These are phyloP conservation scores for Scarus forsteni DNA, from an alignment of 2,797 vertebrate genomes.

Conservation along the genomic window DNA sequence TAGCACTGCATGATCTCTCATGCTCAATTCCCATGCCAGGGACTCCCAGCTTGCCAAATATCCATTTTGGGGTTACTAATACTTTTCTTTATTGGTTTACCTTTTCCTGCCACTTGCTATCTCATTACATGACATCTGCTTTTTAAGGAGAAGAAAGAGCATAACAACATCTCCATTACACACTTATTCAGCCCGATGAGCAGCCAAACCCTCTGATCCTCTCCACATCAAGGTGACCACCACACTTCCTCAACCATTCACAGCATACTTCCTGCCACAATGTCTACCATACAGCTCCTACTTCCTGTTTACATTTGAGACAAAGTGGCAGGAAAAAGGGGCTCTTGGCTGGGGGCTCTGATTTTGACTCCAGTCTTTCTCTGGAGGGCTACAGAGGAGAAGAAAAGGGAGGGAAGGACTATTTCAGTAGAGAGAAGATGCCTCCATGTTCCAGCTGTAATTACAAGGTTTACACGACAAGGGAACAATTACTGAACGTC, in stretches of 20 bases:
- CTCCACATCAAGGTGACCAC: slow-evolving; percentile 9
- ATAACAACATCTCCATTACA: slow-evolving; percentile 6
- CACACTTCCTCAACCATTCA: slow-evolving; percentile 18
- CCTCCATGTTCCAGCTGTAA: slow-evolving; percentile 54
- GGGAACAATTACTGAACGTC: slow-evolving; percentile 55
- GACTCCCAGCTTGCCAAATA: background rate
- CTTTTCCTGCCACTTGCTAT: background rate
- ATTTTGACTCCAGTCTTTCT: slow-evolving; percentile 17
- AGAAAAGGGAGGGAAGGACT: slow-evolving; percentile 30
- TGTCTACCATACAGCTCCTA: slow-evolving; percentile 36
- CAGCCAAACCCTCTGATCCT: slow-evolving; percentile 26
- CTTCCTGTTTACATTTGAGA: slow-evolving; percentile 68
- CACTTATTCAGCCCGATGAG: slow-evolving; percentile 9
- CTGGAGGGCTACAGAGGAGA: slow-evolving; percentile 42
- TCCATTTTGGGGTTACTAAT: background rate
- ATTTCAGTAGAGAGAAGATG: slow-evolving; percentile 58
- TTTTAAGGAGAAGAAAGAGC: background rate
- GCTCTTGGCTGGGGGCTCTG: background rate
- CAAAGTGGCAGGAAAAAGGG: slow-evolving; percentile 49
- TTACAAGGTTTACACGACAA: slow-evolving; percentile 65
- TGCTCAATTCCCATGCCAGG: no score
- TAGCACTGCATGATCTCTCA: no score
- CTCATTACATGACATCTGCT: slow-evolving; percentile 6
- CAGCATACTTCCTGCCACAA: slow-evolving; percentile 38
- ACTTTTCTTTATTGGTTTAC: background rate